These are phyloP conservation scores for Botia kubotai DNA, from an alignment of 2,797 vertebrate species.

Conservation along the genomic window DNA sequence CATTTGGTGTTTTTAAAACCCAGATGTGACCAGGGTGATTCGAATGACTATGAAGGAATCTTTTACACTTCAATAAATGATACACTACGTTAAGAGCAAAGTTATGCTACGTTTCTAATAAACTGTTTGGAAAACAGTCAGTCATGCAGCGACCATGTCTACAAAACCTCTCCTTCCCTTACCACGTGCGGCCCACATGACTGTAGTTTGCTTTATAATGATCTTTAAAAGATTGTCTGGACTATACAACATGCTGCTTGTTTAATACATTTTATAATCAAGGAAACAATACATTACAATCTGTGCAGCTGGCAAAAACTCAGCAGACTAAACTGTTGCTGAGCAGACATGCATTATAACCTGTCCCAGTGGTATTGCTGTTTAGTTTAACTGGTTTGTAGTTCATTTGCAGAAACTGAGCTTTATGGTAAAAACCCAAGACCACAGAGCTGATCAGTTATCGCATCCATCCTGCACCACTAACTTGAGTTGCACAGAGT, in stretches of 20 bases:
- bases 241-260: background rate
- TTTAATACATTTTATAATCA: background rate
- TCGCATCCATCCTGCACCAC: background rate
- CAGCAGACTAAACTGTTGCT: background rate
- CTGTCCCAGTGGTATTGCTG: no score
- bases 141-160: background rate
- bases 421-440: no score
- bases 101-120: background rate
- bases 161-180: background rate
- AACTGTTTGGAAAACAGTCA: constrained; percentile 8
- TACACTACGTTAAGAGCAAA: background rate
- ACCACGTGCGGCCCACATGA: background rate
- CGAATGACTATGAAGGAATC: background rate
- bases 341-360: no score
- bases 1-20: no score
- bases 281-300: background rate
- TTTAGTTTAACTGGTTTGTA: no score
- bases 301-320: background rate
- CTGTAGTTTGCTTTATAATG: background rate
- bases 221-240: background rate
- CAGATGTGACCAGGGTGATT: background rate
- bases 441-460: no score
- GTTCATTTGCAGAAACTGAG: no score
- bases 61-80: background rate
- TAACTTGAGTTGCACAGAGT: background rate